These are phyloP conservation scores for Phycodurus eques DNA, from an alignment of 2,113 vertebrate species.

Conservation along the genomic window DNA sequence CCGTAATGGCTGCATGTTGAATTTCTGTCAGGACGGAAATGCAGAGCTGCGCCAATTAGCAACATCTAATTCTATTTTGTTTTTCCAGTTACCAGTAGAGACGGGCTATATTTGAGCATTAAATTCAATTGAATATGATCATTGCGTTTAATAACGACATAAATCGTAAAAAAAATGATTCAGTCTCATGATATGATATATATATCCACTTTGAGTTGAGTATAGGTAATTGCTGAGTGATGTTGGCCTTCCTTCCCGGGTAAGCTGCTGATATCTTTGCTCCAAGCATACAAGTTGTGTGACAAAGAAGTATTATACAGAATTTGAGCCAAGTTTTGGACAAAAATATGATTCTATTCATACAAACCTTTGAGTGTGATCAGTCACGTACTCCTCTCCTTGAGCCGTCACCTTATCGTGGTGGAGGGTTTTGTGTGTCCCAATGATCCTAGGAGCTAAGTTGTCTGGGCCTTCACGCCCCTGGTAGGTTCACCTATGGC, in stretches of 20 bases:
- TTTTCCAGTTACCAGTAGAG: constrained; percentile 10
- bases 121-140: constrained; percentile 4
- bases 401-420: no score
- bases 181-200: neutral
- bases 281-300: neutral
- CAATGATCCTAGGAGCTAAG: no score
- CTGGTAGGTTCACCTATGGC: no score
- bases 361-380: no score
- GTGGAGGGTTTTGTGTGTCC: no score
- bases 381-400: no score
- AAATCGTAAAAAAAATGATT: neutral
- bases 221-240: neutral
- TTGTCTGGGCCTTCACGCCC: no score
- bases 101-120: constrained; percentile 12
- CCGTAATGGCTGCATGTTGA: neutral
- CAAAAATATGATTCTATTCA: neutral
- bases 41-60: constrained; percentile 16
- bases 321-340: neutral
- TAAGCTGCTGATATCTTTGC: neutral
- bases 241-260: neutral
- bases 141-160: constrained; percentile 17
- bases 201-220: neutral
- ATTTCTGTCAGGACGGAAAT: constrained; percentile 40
- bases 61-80: constrained; percentile 21
- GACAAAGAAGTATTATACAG: neutral